phyloP scores from a whole-genome alignment of 2,797 vertebrate species.

The Novumbra hubbsi region DNA sequence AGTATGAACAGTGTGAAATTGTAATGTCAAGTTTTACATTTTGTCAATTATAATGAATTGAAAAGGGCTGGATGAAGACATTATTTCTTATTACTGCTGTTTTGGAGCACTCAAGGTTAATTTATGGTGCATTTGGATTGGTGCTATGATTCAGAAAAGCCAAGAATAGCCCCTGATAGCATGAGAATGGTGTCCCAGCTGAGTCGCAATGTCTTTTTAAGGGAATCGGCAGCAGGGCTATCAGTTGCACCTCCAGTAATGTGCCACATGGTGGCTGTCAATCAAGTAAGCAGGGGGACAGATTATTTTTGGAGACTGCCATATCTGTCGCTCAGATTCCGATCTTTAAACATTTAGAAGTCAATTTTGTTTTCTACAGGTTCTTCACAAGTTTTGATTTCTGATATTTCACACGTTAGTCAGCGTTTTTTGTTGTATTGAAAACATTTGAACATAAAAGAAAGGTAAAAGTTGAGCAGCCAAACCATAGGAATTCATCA shows the following conservation, averaged over 20 bases:
- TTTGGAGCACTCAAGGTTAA: constrained; percentile 71
- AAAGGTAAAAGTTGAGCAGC: neutral
- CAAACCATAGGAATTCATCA: neutral
- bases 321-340: constrained; percentile 76
- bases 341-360: constrained; percentile 52
- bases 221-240: constrained; percentile 83
- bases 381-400: neutral
- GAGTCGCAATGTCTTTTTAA: constrained; percentile 88
- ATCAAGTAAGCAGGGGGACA: constrained; percentile 60
- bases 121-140: constrained; percentile 53
- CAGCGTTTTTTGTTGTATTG: neutral
- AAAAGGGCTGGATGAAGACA: neutral
- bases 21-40: constrained; percentile 2
- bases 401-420: neutral
- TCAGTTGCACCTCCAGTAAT: constrained; percentile 79
- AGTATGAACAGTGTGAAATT: constrained; percentile 1
- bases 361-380: constrained; percentile 6
- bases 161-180: constrained; percentile 90
- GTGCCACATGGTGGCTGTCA: constrained; percentile 86
- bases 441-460: neutral
- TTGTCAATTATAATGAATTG: constrained; percentile 20
- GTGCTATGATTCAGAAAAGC: constrained; percentile 69
- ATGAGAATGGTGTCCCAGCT: constrained; percentile 77
- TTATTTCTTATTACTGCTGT: constrained; percentile 16
- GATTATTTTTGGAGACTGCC: constrained; percentile 82